These are phyloP conservation scores for Pachyrhynchus sulphureomaculatus DNA, from an alignment of 1,140 invertebrate genomes.

Conservation along the genomic window DNA sequence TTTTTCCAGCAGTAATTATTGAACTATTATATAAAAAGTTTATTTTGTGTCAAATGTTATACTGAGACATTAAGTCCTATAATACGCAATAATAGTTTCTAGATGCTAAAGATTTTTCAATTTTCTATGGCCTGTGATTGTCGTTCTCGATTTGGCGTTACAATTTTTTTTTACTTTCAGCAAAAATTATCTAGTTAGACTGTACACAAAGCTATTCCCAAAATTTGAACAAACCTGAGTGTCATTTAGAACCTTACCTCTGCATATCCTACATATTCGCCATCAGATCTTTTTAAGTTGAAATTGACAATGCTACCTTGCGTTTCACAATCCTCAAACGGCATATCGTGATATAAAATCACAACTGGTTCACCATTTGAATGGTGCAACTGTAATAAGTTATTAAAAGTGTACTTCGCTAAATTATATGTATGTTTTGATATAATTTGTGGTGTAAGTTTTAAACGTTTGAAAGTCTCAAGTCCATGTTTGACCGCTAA, in stretches of 20 bases:
- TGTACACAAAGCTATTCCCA: no score
- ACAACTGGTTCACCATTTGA: slow-evolving; percentile 70
- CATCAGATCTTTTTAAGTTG: slow-evolving; percentile 77
- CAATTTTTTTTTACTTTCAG: no score
- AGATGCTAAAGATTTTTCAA: no score
- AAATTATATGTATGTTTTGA: slow-evolving; percentile 75
- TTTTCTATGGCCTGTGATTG: no score
- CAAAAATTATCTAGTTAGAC: no score
- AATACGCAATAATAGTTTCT: no score
- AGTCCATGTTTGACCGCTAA: slow-evolving; percentile 80
- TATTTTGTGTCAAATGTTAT: no score
- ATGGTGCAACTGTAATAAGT: slow-evolving; percentile 68
- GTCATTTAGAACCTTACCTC: slow-evolving; percentile 70
- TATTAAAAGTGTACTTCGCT: slow-evolving; percentile 70
- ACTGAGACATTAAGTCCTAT: no score
- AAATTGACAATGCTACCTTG: slow-evolving; percentile 91
- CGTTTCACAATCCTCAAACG: slow-evolving; percentile 60
- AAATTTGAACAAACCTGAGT: no score
- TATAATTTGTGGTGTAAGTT: slow-evolving; percentile 64
- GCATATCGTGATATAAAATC: slow-evolving; percentile 71
- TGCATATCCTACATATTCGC: slow-evolving; percentile 82
- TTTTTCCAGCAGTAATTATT: no score
- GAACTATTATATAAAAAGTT: no score
- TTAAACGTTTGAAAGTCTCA: slow-evolving; percentile 62
- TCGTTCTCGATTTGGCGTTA: no score